Base-by-base conservation (phyloP, 2,888 invertebrate species). In the Drosophila algonquin region DNA sequence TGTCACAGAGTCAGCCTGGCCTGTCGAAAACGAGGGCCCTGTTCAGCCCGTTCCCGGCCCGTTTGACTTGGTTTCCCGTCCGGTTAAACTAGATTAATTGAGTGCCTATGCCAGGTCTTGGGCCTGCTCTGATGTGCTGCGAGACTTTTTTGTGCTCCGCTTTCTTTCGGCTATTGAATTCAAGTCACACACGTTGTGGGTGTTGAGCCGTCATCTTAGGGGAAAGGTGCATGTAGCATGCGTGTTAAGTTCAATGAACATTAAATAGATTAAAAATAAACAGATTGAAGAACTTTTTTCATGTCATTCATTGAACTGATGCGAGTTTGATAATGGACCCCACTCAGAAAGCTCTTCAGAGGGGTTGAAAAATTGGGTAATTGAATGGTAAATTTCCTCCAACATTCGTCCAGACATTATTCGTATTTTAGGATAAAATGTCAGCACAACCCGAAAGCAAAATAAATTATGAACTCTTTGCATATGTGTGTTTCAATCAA, bases 11-110 rank as follows among this genome's bases (percentile, higher is more conserved):
- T 74, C 77, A n/a, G 51, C n/a, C 51, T 30, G 35, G 9, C 24
- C 21, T 46, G 58, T 48, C 52, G 21, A 53, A 53, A 50, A 18
- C 44, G 27, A 51, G 45, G 58, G 32, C 48, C 67, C 65, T 52
- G 60, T 73, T 67, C 32, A 35, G 52, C 56, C 47, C 56, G 32
- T 45, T 45, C 32, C 55, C 30, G 52, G 62, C 63, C 63, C 53
- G 72, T 64, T 75, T 80, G 80, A 70, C 81, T 73, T 58, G 53
- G 58, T 74, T 84, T 73, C 35, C 76, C 87, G 83, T 82, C 88
- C 89, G 85, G 89, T 89, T 88, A 86, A 76, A 87, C 85, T 82
- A 87, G 89, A 89, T 89, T 89, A 86, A 89, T 86, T 89, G 89
- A 80, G 83, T 82, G 88, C 75, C 76, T 81, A 68, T 69, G 79